Percentiles rank a stretch among this genome's conserved stretches.
These are phyloP conservation scores for Pogonomyrmex californicus DNA, from an alignment of 1,140 invertebrate species.

Conservation along the genomic window DNA sequence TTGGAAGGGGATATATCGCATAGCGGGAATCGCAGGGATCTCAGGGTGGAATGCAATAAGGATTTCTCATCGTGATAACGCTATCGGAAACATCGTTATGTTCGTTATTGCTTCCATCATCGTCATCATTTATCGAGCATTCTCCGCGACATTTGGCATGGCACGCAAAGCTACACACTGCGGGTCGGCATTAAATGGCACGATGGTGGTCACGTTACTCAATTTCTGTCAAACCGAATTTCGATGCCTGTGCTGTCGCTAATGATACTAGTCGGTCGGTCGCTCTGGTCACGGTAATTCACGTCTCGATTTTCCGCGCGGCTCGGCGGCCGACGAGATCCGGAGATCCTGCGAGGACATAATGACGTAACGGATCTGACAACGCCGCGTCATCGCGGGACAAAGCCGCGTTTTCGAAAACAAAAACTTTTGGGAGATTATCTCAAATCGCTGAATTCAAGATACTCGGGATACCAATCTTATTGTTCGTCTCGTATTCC, in stretches of 20 bases:
- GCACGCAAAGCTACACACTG: slow-evolving; percentile 36
- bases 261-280: slow-evolving; percentile 52
- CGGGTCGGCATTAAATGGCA: slow-evolving; percentile 55
- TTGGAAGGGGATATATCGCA: neutral
- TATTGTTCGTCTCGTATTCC: neutral
- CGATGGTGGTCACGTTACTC: slow-evolving; percentile 66
- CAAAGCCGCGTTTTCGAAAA: neutral
- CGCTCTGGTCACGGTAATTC: slow-evolving; percentile 53
- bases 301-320: slow-evolving; percentile 64
- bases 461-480: neutral
- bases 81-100: slow-evolving; percentile 47
- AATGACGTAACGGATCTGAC: neutral
- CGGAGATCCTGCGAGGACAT: neutral
- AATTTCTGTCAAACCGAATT: slow-evolving; percentile 71
- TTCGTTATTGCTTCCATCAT: slow-evolving; percentile 13
- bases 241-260: slow-evolving; percentile 34
- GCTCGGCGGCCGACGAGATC: neutral
- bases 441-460: neutral
- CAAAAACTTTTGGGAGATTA: neutral
- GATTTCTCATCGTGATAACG: neutral
- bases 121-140: slow-evolving; percentile 51
- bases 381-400: neutral
- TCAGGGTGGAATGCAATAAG: slow-evolving; percentile 12
- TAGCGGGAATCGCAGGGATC: neutral
- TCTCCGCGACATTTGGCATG: slow-evolving; percentile 53